Percentiles rank a stretch among this genome's conserved stretches.
These are phyloP conservation scores for Macquaria australasica DNA, from an alignment of 2,113 vertebrate genomes.

Conservation along the genomic window DNA sequence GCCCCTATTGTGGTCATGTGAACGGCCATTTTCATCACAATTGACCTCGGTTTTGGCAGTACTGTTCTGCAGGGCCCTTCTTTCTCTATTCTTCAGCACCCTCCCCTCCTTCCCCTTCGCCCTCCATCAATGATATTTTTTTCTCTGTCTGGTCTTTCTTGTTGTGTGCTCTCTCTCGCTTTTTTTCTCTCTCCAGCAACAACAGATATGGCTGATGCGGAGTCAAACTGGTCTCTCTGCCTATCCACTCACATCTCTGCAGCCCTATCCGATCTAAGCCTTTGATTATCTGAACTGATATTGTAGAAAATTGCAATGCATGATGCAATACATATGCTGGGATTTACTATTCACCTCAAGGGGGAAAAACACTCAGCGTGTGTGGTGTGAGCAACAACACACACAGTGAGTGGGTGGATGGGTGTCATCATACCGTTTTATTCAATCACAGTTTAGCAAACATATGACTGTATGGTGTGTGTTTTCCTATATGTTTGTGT, in stretches of 20 bases:
- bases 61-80: constrained; percentile 70
- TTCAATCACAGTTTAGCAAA: constrained; percentile 57
- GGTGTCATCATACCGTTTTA: constrained; percentile 59
- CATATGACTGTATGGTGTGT: constrained; percentile 29
- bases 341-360: constrained; percentile 49
- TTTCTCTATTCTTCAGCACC: constrained; percentile 64
- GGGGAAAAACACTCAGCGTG: constrained; percentile 20
- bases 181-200: constrained; percentile 20
- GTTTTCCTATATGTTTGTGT: constrained; percentile 37
- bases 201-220: constrained; percentile 53
- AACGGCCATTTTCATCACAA: constrained; percentile 84
- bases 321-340: constrained; percentile 57
- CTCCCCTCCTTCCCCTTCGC: constrained; percentile 62
- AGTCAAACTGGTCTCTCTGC: constrained; percentile 35
- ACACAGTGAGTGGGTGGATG: constrained; percentile 43
- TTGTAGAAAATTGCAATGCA: constrained; percentile 43
- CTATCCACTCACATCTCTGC: constrained; percentile 21
- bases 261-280: constrained; percentile 4
- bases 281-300: constrained; percentile 66
- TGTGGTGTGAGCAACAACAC: constrained; percentile 33
- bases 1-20: constrained; percentile 80
- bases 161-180: constrained; percentile 39
- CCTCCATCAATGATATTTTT: constrained; percentile 63
- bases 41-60: constrained; percentile 80
- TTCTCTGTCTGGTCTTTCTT: constrained; percentile 63